Conservation (phyloP, 2,797 vertebrate genomes). For the Etheostoma perlongum region DNA sequence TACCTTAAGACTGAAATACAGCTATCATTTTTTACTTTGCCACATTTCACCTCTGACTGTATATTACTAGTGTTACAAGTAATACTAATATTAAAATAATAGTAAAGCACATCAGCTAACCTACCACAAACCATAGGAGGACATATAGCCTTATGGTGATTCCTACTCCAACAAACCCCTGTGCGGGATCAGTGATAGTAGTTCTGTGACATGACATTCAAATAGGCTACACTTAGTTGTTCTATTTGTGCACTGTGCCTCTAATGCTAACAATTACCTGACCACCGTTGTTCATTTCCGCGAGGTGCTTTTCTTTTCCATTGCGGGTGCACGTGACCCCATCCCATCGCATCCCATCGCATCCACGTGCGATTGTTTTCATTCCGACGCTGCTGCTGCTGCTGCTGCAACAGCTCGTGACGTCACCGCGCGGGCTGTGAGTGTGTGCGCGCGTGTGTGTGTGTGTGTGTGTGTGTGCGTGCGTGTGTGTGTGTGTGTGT, state of each 20-base stretch:
- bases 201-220: neutral
- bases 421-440: conserved; percentile 68
- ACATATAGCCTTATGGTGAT: too few species aligned
- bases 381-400: conserved; percentile 71
- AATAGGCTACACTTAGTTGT: neutral
- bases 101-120: neutral
- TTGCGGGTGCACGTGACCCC: conserved; percentile 57
- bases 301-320: neutral
- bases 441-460: neutral
- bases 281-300: neutral
- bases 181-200: neutral
- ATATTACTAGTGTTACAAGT: neutral
- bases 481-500: neutral
- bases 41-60: neutral
- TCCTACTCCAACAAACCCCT: too few species aligned
- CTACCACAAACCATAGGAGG: neutral
- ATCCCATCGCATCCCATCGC: conserved; percentile 62
- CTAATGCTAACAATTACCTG: neutral
- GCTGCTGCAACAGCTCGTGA: conserved; percentile 70
- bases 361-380: conserved; percentile 88
- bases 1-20: too few species aligned
- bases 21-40: neutral
- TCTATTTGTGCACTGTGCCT: neutral
- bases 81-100: neutral
- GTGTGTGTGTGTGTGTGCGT: neutral